Evolutionary conservation across 2,113 vertebrate genomes (phyloP), one percentile per base, ranked within the genome.

Genomic region (Istiophorus platypterus): DNA sequence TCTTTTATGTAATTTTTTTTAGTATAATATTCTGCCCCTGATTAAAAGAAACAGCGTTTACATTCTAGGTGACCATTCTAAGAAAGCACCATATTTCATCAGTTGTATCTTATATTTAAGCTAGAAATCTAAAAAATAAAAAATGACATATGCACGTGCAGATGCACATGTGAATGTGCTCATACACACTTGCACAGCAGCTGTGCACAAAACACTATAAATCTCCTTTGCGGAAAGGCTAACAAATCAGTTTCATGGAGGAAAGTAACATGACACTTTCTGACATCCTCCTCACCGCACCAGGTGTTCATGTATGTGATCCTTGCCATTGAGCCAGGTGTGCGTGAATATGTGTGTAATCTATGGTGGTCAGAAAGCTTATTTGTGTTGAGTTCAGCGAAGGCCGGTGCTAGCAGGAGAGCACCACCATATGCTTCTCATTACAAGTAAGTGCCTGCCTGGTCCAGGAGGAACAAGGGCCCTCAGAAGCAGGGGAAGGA

Each of bases 321-420:
- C 68, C 68, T 79, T 86, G 80, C 80, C 63, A 84, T 42, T 52
- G 68, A 62, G 66, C 82, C 88, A 90, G 88, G 91, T 91, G 88
- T 54, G 62, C 17, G 45, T 73, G 69, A 20, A 14, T 72, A 67
- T 66, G 76, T 34, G 80, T 85, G 73, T 58, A 77, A 92, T 92
- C 77, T 90, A 82, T 73, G 73, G 89, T 78, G 85, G 89, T 87
- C 83, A 82, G 74, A 88, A 47, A 66, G 90, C 83, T 92, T 93
- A 90, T 93, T 93, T 92, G 85, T 90, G 84, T 88, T 89, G 88
- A 84, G 85, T 89, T 88, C 82, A 82, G 80, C 81, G 91, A 91
- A 92, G 90, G 91, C 90, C 85, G 80, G 80, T 64, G 81, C 80
- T 87, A 86, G 85, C 85, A 80, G 80, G 78, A 89, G 81, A 91